These are phyloP conservation scores for Lepus oiostolus DNA, from an alignment of 2,797 vertebrate species.

Conservation along the genomic window DNA sequence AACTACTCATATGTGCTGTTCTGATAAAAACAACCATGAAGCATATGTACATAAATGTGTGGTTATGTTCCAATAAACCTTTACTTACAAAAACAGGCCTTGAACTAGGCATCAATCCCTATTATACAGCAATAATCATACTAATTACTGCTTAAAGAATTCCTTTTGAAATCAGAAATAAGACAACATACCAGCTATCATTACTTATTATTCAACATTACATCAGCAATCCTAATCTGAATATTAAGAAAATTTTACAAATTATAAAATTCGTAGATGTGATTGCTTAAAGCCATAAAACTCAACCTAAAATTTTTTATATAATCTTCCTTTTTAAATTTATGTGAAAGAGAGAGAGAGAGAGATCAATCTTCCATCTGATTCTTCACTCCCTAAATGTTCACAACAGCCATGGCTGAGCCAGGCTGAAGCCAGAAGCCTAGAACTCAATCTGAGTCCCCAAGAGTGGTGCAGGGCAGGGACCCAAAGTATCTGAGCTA, in stretches of 20 bases:
- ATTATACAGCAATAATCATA: constrained; percentile 7
- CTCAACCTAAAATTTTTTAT: neutral
- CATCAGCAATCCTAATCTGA: neutral
- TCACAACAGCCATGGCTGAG: no score
- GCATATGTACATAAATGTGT: neutral
- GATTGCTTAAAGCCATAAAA: neutral
- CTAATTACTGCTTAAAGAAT: neutral
- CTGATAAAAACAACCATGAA: neutral
- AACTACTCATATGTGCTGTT: neutral
- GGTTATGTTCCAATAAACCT: neutral
- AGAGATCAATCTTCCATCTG: no score
- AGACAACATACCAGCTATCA: neutral
- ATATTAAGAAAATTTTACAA: constrained; percentile 33
- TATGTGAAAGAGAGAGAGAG: no score
- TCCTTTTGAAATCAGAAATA: constrained; percentile 22
- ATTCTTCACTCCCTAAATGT: no score
- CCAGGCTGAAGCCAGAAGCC: no score
- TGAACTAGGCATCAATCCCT: neutral
- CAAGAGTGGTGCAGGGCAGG: no score
- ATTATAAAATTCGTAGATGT: neutral
- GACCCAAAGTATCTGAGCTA: no score
- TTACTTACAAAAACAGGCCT: neutral
- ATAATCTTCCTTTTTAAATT: no score
- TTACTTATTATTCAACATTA: neutral
- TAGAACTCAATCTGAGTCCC: no score